phyloP scores from a whole-genome alignment of 2,888 invertebrate genomes.

The Parnassius mnemosyne region DNA sequence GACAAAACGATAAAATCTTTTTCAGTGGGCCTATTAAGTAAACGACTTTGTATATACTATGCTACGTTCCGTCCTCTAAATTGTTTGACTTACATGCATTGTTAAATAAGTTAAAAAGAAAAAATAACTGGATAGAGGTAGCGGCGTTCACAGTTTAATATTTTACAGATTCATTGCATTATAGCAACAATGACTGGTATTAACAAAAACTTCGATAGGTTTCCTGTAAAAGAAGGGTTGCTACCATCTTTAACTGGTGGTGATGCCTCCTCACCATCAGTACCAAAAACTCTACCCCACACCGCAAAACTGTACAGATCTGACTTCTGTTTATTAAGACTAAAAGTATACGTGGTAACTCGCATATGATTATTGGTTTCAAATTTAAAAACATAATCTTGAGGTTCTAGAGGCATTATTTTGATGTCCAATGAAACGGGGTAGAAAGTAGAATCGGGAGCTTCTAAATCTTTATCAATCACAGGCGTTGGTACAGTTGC shows the following conservation, averaged over 20 bases:
- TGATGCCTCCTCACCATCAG: constrained; percentile 56
- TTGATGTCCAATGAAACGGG: constrained; percentile 73
- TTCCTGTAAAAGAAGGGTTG: neutral
- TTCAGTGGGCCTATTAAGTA: too few species aligned
- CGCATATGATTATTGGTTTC: constrained; percentile 23
- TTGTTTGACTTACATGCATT: too few species aligned
- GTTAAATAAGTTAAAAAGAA: neutral
- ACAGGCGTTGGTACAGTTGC: constrained; percentile 63
- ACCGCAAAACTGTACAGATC: constrained; percentile 75
- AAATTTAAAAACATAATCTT: constrained; percentile 48
- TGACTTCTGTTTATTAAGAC: constrained; percentile 40
- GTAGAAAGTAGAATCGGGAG: constrained; percentile 60
- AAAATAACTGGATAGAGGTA: neutral
- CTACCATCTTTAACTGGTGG: constrained; percentile 35
- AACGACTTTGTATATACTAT: too few species aligned
- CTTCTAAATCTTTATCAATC: constrained; percentile 38
- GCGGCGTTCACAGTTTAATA: neutral
- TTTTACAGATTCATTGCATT: neutral
- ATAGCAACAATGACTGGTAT: neutral
- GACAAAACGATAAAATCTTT: too few species aligned
- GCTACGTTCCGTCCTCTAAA: too few species aligned
- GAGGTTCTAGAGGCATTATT: constrained; percentile 70
- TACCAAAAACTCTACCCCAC: constrained; percentile 74
- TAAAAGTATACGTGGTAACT: constrained; percentile 40
- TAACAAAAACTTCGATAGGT: constrained; percentile 2